Evolutionary conservation across 2,113 vertebrate species (phyloP).

Genomic region (Stegostoma tigrinum): DNA sequence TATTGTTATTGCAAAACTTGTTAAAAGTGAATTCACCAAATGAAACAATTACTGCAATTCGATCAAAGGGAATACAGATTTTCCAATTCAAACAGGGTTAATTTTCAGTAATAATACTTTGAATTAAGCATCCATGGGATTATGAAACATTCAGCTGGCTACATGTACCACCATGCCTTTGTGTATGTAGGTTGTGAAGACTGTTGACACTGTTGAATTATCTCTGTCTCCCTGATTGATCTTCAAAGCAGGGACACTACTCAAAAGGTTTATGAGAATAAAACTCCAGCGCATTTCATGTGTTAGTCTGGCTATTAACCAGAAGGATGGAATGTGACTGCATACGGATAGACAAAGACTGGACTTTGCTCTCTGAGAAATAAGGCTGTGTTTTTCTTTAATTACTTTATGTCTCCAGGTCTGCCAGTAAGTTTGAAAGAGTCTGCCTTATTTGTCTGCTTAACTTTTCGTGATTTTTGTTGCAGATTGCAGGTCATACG

Average conservation of each 20-base stretch:
- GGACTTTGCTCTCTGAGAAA: not conserved
- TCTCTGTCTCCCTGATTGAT: not conserved
- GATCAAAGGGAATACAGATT: not conserved
- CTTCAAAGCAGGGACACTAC: not conserved
- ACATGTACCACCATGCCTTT: not conserved
- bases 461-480: not conserved
- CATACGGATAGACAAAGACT: not conserved
- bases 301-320: not conserved
- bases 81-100: not conserved
- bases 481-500: not conserved
- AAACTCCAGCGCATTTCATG: not conserved
- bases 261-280: constrained; percentile 7
- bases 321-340: constrained; percentile 14
- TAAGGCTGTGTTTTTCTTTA: not conserved
- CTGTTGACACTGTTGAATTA: not conserved
- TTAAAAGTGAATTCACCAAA: not conserved
- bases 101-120: not conserved
- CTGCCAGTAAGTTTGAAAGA: not conserved
- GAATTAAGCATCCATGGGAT: not conserved
- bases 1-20: not conserved
- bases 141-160: not conserved
- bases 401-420: not conserved
- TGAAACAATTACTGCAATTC: not conserved
- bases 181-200: not conserved
- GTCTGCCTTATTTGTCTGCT: no score